Conservation (phyloP, 2,888 invertebrate genomes). For the Eristalis pertinax region DNA sequence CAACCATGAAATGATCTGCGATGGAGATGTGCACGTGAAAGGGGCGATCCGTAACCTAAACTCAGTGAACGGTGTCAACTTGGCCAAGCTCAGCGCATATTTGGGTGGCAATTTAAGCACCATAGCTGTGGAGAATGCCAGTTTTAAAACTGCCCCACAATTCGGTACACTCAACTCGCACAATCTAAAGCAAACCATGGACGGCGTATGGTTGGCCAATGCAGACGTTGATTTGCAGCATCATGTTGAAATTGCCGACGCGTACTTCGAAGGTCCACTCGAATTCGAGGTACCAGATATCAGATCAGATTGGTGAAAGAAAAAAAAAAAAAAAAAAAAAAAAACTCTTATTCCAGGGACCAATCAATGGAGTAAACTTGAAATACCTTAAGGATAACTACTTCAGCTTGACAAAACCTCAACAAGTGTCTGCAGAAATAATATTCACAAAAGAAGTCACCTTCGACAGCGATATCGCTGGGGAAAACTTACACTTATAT, state of each 20-base stretch:
- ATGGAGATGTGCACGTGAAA: conserved; percentile 72
- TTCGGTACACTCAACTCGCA: conserved; percentile 80
- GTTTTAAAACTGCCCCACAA: conserved; percentile 81
- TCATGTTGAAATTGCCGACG: conserved; percentile 74
- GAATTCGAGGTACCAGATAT: conserved; percentile 75
- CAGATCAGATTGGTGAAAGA: background rate
- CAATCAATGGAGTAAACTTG: conserved; percentile 82
- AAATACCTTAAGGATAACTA: conserved; percentile 82
- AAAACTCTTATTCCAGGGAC: conserved; percentile 79
- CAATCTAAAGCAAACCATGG: conserved; percentile 77
- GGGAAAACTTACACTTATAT: conserved; percentile 76
- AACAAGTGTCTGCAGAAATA: conserved; percentile 81
- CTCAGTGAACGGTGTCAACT: conserved; percentile 75
- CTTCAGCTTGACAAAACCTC: conserved; percentile 82
- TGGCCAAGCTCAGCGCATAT: conserved; percentile 73
- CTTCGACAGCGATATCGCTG: conserved; percentile 78
- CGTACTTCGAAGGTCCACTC: conserved; percentile 76
- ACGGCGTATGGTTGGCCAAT: conserved; percentile 82
- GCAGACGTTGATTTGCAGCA: conserved; percentile 76
- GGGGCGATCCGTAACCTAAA: conserved; percentile 73
- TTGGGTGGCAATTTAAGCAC: conserved; percentile 73
- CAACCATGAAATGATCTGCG: conserved; percentile 73
- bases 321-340: background rate
- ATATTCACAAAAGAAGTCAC: conserved; percentile 80
- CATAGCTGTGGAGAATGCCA: conserved; percentile 80